phyloP scores from a whole-genome alignment of 1,140 invertebrate species.

The Melanaphis sacchari region DNA sequence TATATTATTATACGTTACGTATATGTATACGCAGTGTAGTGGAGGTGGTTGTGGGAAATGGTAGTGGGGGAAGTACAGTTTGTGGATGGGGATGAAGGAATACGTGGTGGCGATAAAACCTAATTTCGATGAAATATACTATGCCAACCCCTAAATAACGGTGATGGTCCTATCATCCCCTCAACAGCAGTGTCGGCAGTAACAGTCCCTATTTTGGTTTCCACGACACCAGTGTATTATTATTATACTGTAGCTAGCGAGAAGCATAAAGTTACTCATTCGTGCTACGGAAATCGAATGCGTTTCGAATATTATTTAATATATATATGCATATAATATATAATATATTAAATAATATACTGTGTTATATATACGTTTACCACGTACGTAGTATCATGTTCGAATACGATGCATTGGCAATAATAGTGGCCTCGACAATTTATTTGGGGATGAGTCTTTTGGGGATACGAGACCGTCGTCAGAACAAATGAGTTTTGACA shows the following conservation, averaged over 20 bases:
- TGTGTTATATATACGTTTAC: not conserved
- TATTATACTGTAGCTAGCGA: not conserved
- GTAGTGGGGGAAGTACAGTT: not conserved
- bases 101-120: not conserved
- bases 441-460: not conserved
- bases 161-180: not conserved
- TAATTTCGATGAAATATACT: slow-evolving; percentile 43
- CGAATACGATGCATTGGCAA: not conserved
- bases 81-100: not conserved
- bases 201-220: not conserved
- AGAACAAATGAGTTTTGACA: not conserved
- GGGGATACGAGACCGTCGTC: not conserved
- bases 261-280: not conserved
- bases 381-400: not conserved
- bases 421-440: not conserved
- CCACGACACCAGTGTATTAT: not conserved
- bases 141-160: slow-evolving; percentile 23
- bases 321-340: not conserved
- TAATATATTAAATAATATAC: not conserved
- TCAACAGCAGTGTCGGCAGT: not conserved
- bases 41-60: not conserved
- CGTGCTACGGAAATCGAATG: slow-evolving; percentile 45
- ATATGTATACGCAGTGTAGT: not conserved
- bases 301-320: not conserved
- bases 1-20: not conserved